phyloP scores from a whole-genome alignment of 2,113 vertebrate species.

The Campylomormyrus numenius region DNA sequence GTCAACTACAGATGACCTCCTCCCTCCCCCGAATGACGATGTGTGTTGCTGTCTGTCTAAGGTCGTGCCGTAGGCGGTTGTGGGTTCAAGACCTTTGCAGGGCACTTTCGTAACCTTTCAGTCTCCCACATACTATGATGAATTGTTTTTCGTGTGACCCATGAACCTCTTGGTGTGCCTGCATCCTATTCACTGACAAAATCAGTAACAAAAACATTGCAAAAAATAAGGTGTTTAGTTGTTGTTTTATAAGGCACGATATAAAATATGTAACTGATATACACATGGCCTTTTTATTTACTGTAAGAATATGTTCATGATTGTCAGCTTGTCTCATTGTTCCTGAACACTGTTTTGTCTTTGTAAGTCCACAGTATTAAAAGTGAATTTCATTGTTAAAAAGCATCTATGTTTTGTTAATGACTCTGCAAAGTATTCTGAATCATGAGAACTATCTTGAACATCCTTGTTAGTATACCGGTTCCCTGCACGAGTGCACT shows the following conservation, averaged over 20 bases:
- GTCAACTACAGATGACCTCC: neutral
- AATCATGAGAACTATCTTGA: neutral
- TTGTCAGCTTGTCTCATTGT: neutral
- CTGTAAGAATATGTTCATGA: neutral
- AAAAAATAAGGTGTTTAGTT: neutral
- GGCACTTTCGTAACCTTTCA: neutral
- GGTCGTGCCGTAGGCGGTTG: neutral
- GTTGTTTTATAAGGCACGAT: neutral
- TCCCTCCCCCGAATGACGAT: neutral
- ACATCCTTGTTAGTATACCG: neutral
- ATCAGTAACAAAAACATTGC: neutral
- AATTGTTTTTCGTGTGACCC: neutral
- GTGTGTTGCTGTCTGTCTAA: neutral
- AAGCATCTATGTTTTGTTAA: neutral
- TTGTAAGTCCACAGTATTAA: neutral
- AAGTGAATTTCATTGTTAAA: neutral
- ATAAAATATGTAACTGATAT: neutral
- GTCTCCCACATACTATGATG: neutral
- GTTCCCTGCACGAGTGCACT: neutral
- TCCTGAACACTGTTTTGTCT: neutral
- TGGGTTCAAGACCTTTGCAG: neutral
- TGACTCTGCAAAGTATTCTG: neutral
- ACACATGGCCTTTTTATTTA: neutral
- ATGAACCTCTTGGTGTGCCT: neutral
- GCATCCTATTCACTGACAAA: neutral